Evolutionary conservation across 2,113 vertebrate genomes (phyloP), one percentile per base, ranked within the genome.

Genomic region (Monopterus albus): DNA sequence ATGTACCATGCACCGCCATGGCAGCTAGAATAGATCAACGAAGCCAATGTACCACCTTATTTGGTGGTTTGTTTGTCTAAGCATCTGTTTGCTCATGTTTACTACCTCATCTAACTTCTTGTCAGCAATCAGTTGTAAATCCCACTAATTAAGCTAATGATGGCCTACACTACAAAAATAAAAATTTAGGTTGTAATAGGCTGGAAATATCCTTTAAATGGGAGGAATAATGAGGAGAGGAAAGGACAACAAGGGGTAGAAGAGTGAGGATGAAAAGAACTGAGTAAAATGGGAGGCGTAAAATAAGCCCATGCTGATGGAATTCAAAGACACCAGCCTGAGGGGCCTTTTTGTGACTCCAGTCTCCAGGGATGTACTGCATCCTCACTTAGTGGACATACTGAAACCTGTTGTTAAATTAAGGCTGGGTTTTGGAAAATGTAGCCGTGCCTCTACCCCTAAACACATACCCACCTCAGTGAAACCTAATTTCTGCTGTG

Each of bases 281-380:
- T n/a, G n/a, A n/a, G n/a, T n/a, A n/a, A n/a, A n/a, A n/a, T n/a
- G 60, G 3, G 35, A 35, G 38, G 59, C 57, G 53, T 78, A 51
- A 79, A 84, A 79, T 56, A 45, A 55, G 31, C n/a, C 13, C 31
- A 39, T 3, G 29, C 40, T 56, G 45, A 77, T 57, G 6, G 58
- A 66, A 55, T 69, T 49, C 62, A 43, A 52, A 81, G 36, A 25
- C 40, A 2, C 66, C 64, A 46, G 72, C 64, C 61, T 38, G 60
- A 26, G 61, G 70, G 53, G 5, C 20, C 12, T 40, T 49, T 77
- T 78, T 75, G 72, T 64, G 59, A 31, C 70, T 65, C 36, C 15
- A 55, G 8, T 71, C 80, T 67, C 68, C 15, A 58, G 53, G 56
- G 63, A 52, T 42, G 31, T 26, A 39, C 35, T 51, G 20, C 36